Evolutionary conservation across 2,888 invertebrate species (phyloP), one percentile per base, ranked within the genome.

Genomic region (Sussaba pulchella): DNA sequence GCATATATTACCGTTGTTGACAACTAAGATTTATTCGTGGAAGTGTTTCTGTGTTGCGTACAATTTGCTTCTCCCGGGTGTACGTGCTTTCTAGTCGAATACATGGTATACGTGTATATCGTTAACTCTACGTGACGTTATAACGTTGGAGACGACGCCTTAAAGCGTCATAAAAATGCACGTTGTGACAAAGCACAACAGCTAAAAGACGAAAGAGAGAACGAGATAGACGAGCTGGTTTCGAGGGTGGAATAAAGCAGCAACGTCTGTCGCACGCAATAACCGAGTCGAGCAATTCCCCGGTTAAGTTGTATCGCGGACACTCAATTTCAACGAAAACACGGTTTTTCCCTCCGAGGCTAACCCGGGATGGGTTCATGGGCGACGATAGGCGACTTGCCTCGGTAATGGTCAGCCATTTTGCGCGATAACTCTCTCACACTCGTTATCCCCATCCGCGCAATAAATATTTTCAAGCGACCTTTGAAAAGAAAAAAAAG

Each of bases 351-450:
- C 39, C 59, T 19, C 12, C 5, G 12, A 21, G 43, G 24, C 61
- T n/a, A 41, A 2, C 12, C 5, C 9, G 12, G 61, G 6, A 43
- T 24, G n/a, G 61, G 21, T 63, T 63, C 61, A 21, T 63, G 41
- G 21, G n/a, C 21, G n/a, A 4, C 24, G n/a, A n/a, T 24, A 6
- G 19, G 21, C 24, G 45, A 50, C 63, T 43, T 67, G 59, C 50
- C 26, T 67, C 61, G 26, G 67, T 73, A 45, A 41, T 31, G 74
- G 79, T 79, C 78, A 79, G 78, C 74, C 79, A 74, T 79, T 79
- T 79, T 79, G 67, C n/a, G n/a, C n/a, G n/a, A n/a, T n/a, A n/a
- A n/a, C n/a, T 6, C 39, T 17, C 52, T 5, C 10, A 8, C 39
- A 36, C 54, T 10, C 10, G 54, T 43, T 41, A 21, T 57, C n/a